These are phyloP conservation scores for Bovichtus variegatus DNA, from an alignment of 2,797 vertebrate species.

Conservation along the genomic window DNA sequence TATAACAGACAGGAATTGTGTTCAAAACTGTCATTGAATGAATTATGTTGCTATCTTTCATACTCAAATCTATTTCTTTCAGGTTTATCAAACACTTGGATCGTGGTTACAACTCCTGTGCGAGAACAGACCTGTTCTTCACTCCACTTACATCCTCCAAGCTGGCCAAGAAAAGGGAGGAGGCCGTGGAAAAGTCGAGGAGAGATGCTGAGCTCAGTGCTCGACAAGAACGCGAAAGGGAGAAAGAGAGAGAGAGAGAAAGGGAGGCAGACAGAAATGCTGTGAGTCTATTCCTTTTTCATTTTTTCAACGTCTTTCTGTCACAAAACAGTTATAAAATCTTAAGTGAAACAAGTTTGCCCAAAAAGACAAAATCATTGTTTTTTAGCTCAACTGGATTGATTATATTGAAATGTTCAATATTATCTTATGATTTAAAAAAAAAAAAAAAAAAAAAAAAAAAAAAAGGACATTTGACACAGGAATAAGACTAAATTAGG, in stretches of 20 bases:
- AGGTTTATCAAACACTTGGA: constrained; percentile 98
- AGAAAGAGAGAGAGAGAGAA: constrained; percentile 93
- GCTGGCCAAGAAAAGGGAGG: constrained; percentile 97
- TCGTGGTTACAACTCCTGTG: constrained; percentile 96
- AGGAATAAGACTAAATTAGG: no score
- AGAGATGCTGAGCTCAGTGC: constrained; percentile 94
- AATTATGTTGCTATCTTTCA: not conserved
- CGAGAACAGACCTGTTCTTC: constrained; percentile 95
- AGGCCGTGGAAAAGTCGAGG: constrained; percentile 92
- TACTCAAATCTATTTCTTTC: constrained; percentile 37
- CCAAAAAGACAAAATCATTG: no score
- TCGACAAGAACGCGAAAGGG: constrained; percentile 94
- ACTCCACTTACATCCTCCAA: constrained; percentile 96
- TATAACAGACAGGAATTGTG: not conserved
- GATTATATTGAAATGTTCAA: no score
- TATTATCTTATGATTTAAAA: no score
- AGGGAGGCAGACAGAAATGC: constrained; percentile 89
- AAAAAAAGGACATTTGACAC: no score
- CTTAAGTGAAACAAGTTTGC: no score
- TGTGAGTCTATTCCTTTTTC: constrained; percentile 81
- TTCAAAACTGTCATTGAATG: not conserved
- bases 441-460: no score
- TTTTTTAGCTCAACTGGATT: no score
- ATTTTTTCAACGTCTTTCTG: constrained; percentile 5
- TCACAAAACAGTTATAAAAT: not conserved